Base-by-base conservation (phyloP, 2,797 vertebrate species). In the Cossypha heuglini region DNA sequence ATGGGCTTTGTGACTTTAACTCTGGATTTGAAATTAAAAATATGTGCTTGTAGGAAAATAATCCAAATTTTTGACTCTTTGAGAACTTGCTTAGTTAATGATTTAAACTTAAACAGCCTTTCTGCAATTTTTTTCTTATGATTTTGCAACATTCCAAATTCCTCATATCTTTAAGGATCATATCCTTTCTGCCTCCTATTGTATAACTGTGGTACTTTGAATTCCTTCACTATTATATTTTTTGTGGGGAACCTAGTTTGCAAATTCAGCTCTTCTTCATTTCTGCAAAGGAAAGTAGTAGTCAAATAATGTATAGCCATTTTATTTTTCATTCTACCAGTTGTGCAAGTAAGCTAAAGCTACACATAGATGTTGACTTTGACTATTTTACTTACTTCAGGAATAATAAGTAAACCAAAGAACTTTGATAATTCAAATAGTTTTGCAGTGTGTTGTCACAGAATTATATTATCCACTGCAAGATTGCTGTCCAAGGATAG, bases 191-290 rank as follows among this genome's bases (percentile, higher is more conserved):
- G 11, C 1, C 5, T 79, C 25, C 22, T 2, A 2, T 61, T 2
- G 3, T 64, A 12, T n/a, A 54, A 72, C 29, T 29, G 55, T 7
- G 3, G 11, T 66, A 22, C 29, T 86, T 75, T 49, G 16, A 52
- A 75, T 55, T 81, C 14, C 40, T 45, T 11, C 22, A 57, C 5
- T 1, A 0, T 24, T 68, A 6, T 5, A 13, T 0, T 35, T 79
- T 75, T 79, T 40, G 7, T 37, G 19, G 5, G 5, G n/a, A 78
- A 35, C 4, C 4, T 61, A 14, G 33, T 15, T 10, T 58, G 4
- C 14, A 78, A 13, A 72, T 75, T 51, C 20, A 64, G 11, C 40
- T 45, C 14, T 40, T 80, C 33, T 61, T 20, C 13, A 25, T 16
- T 78, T 90, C 38, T 52, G 13, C 14, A 33, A 29, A 78, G 8